phyloP scores from a whole-genome alignment of 2,888 invertebrate species.

The Trypoxylon attenuatum region DNA sequence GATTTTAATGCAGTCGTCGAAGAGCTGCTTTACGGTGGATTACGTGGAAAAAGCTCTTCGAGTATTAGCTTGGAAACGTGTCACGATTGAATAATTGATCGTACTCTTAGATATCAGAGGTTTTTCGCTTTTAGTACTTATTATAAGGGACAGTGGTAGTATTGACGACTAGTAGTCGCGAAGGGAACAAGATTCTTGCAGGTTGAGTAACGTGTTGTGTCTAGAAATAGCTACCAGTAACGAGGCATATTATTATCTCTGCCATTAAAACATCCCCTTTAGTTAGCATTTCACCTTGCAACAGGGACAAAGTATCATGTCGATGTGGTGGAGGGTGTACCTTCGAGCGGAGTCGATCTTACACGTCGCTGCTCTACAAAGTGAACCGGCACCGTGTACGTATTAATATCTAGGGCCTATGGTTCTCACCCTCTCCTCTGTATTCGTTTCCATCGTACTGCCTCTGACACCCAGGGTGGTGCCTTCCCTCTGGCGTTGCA shows the following conservation, averaged over 20 bases:
- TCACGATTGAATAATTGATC: too few relatives aligned
- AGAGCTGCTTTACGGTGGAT: conserved; percentile 18
- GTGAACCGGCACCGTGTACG: conserved; percentile 62
- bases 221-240: conserved; percentile 54
- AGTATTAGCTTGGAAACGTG: too few relatives aligned
- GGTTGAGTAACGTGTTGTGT: conserved; percentile 3
- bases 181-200: neutral
- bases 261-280: conserved; percentile 70
- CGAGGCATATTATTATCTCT: conserved; percentile 60
- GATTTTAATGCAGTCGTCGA: conserved; percentile 30
- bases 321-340: conserved; percentile 44
- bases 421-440: conserved; percentile 41
- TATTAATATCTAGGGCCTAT: conserved; percentile 68
- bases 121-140: neutral
- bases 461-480: conserved; percentile 49
- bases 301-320: conserved; percentile 63
- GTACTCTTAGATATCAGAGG: neutral
- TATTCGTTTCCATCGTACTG: conserved; percentile 39
- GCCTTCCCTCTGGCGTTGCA: too few relatives aligned
- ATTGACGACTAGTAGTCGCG: too few relatives aligned
- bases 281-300: conserved; percentile 70
- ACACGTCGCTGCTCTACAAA: conserved; percentile 72
- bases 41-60: conserved; percentile 19
- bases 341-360: conserved; percentile 58
- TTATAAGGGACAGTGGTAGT: too few relatives aligned